Evolutionary conservation across 2,888 invertebrate species (phyloP).

Genomic region (Heliothis peltigera): DNA sequence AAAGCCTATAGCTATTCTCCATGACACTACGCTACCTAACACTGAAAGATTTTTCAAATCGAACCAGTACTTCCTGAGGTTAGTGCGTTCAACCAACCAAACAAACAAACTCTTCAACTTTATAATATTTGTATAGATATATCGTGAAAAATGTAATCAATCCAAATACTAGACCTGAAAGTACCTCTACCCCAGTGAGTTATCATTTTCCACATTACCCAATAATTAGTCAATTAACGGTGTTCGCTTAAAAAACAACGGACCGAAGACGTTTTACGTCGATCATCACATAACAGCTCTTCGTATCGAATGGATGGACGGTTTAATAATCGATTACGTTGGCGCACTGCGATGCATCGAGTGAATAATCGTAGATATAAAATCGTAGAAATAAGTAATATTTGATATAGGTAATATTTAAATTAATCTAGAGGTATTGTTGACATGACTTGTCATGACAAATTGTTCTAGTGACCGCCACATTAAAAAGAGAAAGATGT

Average conservation of each 20-base stretch:
- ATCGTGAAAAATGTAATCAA: neutral
- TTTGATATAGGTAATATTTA: no score
- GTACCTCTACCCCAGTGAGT: neutral
- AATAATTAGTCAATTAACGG: slow-evolving; percentile 40
- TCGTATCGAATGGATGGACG: slow-evolving; percentile 60
- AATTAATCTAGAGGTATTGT: no score
- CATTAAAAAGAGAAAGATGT: no score
- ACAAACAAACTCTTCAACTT: no score
- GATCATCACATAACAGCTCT: slow-evolving; percentile 49
- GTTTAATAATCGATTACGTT: slow-evolving; percentile 65
- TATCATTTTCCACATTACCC: slow-evolving; percentile 32
- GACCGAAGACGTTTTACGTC: slow-evolving; percentile 33
- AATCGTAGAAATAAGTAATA: neutral
- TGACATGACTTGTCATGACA: no score
- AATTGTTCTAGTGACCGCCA: no score
- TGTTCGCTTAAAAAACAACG: slow-evolving; percentile 16
- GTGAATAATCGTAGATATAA: slow-evolving; percentile 23
- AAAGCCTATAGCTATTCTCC: no score
- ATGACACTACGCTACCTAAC: no score
- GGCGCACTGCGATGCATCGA: slow-evolving; percentile 40
- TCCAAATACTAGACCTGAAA: neutral
- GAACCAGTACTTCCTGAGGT: no score
- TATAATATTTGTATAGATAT: neutral
- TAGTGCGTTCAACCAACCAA: no score
- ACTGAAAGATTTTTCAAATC: no score